Conservation (phyloP, 2,797 vertebrate genomes). For the Lacerta viridis region DNA sequence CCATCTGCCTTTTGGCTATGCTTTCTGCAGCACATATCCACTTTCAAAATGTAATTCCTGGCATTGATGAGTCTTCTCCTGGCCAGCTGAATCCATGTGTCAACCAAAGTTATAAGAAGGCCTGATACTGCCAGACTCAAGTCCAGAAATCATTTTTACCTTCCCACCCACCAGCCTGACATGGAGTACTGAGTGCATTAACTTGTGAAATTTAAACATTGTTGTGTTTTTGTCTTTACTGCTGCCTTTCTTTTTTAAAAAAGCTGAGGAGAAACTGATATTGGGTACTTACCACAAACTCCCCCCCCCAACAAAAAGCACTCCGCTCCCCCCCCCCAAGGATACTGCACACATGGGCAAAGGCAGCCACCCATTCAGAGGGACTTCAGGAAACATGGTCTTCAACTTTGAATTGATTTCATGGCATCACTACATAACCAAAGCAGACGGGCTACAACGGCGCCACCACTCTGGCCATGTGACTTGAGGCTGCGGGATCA, state of each 20-base stretch:
- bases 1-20: conserved; percentile 30
- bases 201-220: no score
- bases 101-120: background rate
- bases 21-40: background rate
- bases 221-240: no score
- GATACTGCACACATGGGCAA: background rate
- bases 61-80: background rate
- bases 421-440: background rate
- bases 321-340: no score
- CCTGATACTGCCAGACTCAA: background rate
- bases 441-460: background rate
- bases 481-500: background rate
- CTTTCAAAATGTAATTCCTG: conserved; percentile 20
- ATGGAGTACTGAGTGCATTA: background rate
- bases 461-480: background rate
- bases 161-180: background rate
- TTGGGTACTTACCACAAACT: no score
- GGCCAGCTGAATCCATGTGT: conserved; percentile 1
- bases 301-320: background rate
- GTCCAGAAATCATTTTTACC: background rate
- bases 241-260: no score
- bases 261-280: no score
- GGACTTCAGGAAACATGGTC: background rate
- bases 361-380: background rate
- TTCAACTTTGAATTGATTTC: background rate